phyloP scores from a whole-genome alignment of 2,113 vertebrate species.

The Malurus alboscapulatus region DNA sequence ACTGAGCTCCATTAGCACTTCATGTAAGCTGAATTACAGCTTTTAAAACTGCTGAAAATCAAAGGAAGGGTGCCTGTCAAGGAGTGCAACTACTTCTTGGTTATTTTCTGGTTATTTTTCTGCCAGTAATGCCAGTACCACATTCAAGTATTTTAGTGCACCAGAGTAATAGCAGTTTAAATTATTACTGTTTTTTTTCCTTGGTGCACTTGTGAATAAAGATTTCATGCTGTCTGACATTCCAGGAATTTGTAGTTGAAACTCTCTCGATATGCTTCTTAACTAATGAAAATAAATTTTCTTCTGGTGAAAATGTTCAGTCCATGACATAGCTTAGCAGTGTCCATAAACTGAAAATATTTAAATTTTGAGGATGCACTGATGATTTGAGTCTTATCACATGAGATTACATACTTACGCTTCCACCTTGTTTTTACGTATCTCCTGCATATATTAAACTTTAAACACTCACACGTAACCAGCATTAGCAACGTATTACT shows the following conservation, averaged over 20 bases:
- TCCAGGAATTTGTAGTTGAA: not conserved
- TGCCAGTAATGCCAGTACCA: not conserved
- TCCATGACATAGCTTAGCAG: not conserved
- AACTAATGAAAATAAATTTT: not conserved
- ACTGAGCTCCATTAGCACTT: not conserved
- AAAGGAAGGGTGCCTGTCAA: not conserved
- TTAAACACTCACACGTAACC: not conserved
- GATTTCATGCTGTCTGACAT: not conserved
- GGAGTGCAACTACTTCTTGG: not conserved
- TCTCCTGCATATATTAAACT: not conserved
- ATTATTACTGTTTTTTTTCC: not conserved
- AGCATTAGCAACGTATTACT: not conserved
- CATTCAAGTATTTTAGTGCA: not conserved
- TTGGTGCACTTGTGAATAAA: not conserved
- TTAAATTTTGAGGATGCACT: not conserved
- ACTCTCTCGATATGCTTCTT: not conserved
- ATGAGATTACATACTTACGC: accelerated
- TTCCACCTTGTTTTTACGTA: not conserved
- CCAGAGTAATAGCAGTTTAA: not conserved
- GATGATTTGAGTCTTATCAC: not conserved
- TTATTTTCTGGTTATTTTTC: not conserved
- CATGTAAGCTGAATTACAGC: not conserved
- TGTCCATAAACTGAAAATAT: not conserved
- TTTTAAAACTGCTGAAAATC: not conserved
- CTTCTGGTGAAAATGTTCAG: not conserved